A percentile compares a stretch with the other conserved stretches of the same genome.
These are phyloP conservation scores for Drosophila stalkeri DNA, from an alignment of 2,888 invertebrate genomes.

Conservation along the genomic window DNA sequence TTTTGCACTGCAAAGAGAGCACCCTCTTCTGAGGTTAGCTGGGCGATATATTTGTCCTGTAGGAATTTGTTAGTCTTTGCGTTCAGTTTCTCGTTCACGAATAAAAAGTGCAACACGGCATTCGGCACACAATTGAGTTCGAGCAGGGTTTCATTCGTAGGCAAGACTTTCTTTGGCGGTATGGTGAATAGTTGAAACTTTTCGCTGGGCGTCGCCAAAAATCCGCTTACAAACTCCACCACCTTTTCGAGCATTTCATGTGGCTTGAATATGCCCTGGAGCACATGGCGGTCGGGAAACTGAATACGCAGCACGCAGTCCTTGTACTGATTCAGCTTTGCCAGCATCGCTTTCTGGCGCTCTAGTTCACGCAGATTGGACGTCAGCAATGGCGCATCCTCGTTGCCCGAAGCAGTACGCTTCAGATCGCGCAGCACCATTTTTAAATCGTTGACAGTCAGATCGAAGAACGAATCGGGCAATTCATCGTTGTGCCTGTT, in stretches of 20 bases:
- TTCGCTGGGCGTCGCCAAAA: constrained; percentile 88
- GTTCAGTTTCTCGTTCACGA: constrained; percentile 82
- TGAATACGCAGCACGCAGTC: constrained; percentile 92
- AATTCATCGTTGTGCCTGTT: constrained; percentile 89
- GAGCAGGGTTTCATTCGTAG: constrained; percentile 87
- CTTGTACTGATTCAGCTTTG: constrained; percentile 89
- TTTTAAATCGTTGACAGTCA: constrained; percentile 93
- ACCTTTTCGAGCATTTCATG: constrained; percentile 90
- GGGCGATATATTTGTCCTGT: constrained; percentile 87
- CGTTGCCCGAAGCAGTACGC: constrained; percentile 87
- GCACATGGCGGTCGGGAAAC: constrained; percentile 93
- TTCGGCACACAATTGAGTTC: constrained; percentile 92
- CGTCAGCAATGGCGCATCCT: constrained; percentile 91
- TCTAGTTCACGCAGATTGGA: constrained; percentile 88
- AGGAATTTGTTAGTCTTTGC: constrained; percentile 84
- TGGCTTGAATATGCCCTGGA: constrained; percentile 94
- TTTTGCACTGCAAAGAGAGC: constrained; percentile 90
- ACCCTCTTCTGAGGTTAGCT: constrained; percentile 88
- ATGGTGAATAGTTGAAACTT: constrained; percentile 93
- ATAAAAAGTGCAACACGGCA: constrained; percentile 91
- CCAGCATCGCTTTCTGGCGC: constrained; percentile 86
- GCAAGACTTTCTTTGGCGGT: constrained; percentile 91
- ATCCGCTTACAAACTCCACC: constrained; percentile 90
- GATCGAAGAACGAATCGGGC: constrained; percentile 95
- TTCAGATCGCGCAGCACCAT: constrained; percentile 91